Evolutionary conservation across 2,888 invertebrate genomes (phyloP).

Genomic region (Onthophagus sagittarius): DNA sequence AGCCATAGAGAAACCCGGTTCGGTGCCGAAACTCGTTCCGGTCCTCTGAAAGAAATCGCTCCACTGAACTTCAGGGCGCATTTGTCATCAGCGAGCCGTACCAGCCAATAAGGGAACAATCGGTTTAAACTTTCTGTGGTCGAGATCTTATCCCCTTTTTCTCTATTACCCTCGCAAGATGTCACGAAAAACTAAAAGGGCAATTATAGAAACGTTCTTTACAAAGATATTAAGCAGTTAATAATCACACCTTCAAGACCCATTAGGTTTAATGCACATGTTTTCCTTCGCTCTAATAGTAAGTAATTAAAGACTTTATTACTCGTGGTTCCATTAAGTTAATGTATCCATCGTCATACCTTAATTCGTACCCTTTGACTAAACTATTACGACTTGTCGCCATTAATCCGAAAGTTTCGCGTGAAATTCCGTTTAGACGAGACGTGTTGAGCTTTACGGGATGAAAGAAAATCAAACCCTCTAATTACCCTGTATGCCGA

Average conservation of each 20-base stretch:
- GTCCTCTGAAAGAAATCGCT: background rate
- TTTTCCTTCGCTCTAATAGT: too few species aligned
- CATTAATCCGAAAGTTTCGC: background rate
- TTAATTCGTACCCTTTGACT: background rate
- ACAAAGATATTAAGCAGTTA: too few species aligned
- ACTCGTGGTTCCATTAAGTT: background rate
- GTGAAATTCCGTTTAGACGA: background rate
- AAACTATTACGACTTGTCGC: background rate
- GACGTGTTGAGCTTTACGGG: background rate
- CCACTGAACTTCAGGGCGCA: background rate
- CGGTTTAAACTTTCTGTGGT: background rate
- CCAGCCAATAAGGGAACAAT: background rate
- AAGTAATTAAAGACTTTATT: too few species aligned
- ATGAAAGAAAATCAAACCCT: background rate
- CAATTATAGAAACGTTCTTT: too few species aligned
- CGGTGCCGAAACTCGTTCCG: background rate
- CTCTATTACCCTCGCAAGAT: background rate
- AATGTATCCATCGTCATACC: background rate
- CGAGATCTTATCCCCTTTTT: background rate
- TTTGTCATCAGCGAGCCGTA: background rate
- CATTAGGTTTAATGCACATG: too few species aligned
- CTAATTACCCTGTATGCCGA: background rate
- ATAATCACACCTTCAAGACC: too few species aligned
- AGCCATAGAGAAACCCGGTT: background rate
- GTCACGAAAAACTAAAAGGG: background rate